These are phyloP conservation scores for Vanessa cardui DNA, from an alignment of 2,888 invertebrate species.

Conservation along the genomic window DNA sequence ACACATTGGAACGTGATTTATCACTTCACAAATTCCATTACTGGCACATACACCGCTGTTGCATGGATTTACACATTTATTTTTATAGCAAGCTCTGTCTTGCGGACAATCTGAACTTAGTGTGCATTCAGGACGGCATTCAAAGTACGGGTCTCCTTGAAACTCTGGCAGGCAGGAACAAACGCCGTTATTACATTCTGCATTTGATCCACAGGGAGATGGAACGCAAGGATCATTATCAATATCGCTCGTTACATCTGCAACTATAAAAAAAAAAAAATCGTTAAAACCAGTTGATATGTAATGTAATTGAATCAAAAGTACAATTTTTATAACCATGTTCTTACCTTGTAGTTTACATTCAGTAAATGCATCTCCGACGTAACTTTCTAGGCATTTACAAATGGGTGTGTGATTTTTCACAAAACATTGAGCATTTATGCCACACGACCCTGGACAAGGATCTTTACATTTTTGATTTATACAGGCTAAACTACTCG, in stretches of 20 bases:
- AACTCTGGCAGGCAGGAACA: constrained; percentile 85
- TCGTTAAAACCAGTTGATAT: not conserved
- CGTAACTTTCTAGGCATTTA: constrained; percentile 86
- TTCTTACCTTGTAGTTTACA: constrained; percentile 80
- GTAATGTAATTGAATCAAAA: not conserved
- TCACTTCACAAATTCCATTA: constrained; percentile 87
- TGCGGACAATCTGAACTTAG: constrained; percentile 86
- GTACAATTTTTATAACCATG: not conserved
- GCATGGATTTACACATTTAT: constrained; percentile 88
- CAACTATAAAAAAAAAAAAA: constrained; percentile 9
- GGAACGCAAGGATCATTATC: constrained; percentile 84
- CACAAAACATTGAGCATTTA: constrained; percentile 84
- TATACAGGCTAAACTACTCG: constrained; percentile 89
- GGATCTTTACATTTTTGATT: constrained; percentile 89
- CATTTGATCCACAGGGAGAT: constrained; percentile 86
- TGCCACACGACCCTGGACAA: constrained; percentile 90
- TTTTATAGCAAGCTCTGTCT: constrained; percentile 85
- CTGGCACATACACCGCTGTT: constrained; percentile 86
- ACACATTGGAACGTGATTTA: constrained; percentile 88
- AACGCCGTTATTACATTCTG: constrained; percentile 81
- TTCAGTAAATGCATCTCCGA: constrained; percentile 88
- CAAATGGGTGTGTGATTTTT: constrained; percentile 90
- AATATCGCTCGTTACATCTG: constrained; percentile 57
- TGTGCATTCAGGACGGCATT: constrained; percentile 88
- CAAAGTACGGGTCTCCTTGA: constrained; percentile 86